Conservation (phyloP, 1,140 invertebrate species). For the Drosophila ercepeae region DNA sequence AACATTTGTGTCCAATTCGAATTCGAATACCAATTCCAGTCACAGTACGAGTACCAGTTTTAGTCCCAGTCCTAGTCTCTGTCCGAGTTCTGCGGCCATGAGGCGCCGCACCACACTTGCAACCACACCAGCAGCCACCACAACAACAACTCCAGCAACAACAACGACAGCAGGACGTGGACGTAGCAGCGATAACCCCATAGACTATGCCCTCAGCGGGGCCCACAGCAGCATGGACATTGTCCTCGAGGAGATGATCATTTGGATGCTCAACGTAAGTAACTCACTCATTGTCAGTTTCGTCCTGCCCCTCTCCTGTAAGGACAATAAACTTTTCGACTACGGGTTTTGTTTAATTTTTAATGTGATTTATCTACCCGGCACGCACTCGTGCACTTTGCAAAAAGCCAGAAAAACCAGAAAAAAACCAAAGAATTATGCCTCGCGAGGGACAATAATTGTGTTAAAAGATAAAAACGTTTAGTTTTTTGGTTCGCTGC, state of each 20-base stretch:
- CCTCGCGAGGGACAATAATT: not conserved
- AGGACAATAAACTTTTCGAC: slow-evolving; percentile 12
- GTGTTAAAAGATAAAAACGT: not conserved
- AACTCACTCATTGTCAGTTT: slow-evolving; percentile 6
- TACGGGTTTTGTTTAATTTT: slow-evolving; percentile 70
- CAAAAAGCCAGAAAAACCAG: no score
- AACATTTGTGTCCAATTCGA: slow-evolving; percentile 1
- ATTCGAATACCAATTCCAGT: not conserved
- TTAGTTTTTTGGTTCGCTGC: not conserved
- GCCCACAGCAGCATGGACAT: slow-evolving; percentile 65
- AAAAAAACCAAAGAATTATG: slow-evolving; percentile 10
- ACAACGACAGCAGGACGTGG: slow-evolving; percentile 13
- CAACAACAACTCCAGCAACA: not conserved
- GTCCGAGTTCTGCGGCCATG: not conserved
- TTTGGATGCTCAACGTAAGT: slow-evolving; percentile 76
- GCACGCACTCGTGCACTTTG: slow-evolving; percentile 43
- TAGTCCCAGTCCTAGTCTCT: not conserved
- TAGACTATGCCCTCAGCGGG: slow-evolving; percentile 63
- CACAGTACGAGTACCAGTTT: no score
- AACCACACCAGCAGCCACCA: slow-evolving; percentile 1
- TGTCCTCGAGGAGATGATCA: slow-evolving; percentile 64
- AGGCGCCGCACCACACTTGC: slow-evolving; percentile 9
- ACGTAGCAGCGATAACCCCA: slow-evolving; percentile 63
- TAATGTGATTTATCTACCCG: slow-evolving; percentile 76
- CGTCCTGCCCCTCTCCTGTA: not conserved